Percentiles rank a stretch among this genome's conserved stretches.
phyloP scores from a whole-genome alignment of 64 coral and sea anemone genomes.

The Anthopleura sola region DNA sequence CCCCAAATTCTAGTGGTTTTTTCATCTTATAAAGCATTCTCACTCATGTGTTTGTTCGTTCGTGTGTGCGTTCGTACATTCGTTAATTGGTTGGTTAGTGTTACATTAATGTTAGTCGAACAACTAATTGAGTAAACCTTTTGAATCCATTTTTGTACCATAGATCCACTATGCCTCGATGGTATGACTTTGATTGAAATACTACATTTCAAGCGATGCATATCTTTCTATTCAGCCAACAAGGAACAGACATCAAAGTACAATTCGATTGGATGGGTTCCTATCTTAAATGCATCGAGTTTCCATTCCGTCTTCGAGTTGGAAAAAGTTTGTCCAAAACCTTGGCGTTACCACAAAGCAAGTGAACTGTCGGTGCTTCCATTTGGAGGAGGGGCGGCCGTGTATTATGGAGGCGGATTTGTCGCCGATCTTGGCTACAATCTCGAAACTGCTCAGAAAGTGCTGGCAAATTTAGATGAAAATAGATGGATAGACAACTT shows the following conservation, averaged over 20 bases:
- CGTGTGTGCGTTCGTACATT: no score
- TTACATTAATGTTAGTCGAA: no score
- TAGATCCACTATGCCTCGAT: neutral
- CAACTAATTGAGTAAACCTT: no score
- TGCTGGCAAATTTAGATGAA: slow-evolving; percentile 12
- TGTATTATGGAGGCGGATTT: slow-evolving; percentile 65
- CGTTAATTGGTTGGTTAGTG: no score
- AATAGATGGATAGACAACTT: slow-evolving; percentile 62
- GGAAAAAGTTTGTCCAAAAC: slow-evolving; percentile 48
- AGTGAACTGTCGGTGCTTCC: slow-evolving; percentile 30
- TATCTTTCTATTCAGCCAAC: slow-evolving; percentile 26
- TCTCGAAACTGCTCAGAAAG: slow-evolving; percentile 9
- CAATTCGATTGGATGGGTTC: slow-evolving; percentile 58
- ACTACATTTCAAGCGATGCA: slow-evolving; percentile 12
- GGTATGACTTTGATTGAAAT: neutral
- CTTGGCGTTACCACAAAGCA: slow-evolving; percentile 59
- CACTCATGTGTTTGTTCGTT: no score
- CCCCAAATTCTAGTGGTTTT: no score
- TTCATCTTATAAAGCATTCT: no score
- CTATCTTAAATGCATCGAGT: slow-evolving; percentile 2
- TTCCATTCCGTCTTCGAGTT: slow-evolving; percentile 5
- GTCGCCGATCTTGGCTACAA: slow-evolving; percentile 77
- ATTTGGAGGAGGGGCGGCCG: slow-evolving; percentile 19
- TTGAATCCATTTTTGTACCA: neutral
- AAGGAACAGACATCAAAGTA: slow-evolving; percentile 34